Evolutionary conservation across 2,797 vertebrate genomes (phyloP), one percentile per base, ranked within the genome.

Genomic region (Protosalanx chinensis): DNA sequence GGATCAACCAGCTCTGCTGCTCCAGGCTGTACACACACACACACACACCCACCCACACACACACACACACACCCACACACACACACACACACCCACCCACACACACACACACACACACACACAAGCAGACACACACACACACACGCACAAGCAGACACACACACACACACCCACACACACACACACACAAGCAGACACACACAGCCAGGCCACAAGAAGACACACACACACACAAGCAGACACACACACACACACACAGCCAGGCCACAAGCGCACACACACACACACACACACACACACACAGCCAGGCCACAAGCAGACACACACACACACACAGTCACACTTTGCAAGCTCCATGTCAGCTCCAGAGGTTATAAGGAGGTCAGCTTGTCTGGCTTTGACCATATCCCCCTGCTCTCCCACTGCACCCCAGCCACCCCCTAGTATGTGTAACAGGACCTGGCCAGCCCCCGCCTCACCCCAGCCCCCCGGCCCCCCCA

Each of bases 401-500:
- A 89, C 85, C 84, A 88, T 84, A 86, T 60, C 71, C 51, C 66
- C 30, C 30, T 27, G 27, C n/a, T 32, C 74, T 74, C 82, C 84
- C 84, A 67, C 81, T 15, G 27, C 75, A 76, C 84, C 84, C 67
- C 81, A 84, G 27, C 80, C 84, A 79, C 84, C 87, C 80, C 82
- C 79, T 84, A 87, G 87, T 88, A 89, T 91, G 88, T 92, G 92
- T 92, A 93, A 92, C 89, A 85, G 86, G 90, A 93, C 90, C 91
- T 88, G 81, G 79, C 79, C 82, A 81, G 76, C 81, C 73, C 78
- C 79, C 74, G 76, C 81, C 73, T 77, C 79, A 72, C 73, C 72
- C 68, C 75, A 32, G 16, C 74, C 73, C 30, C 7, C 30, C 70
- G 58, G 30, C 29, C 73, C 73, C 16, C 6, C 29, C 71, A 61